These are phyloP conservation scores for Andrena camellia DNA, from an alignment of 2,888 invertebrate species.

Conservation along the genomic window DNA sequence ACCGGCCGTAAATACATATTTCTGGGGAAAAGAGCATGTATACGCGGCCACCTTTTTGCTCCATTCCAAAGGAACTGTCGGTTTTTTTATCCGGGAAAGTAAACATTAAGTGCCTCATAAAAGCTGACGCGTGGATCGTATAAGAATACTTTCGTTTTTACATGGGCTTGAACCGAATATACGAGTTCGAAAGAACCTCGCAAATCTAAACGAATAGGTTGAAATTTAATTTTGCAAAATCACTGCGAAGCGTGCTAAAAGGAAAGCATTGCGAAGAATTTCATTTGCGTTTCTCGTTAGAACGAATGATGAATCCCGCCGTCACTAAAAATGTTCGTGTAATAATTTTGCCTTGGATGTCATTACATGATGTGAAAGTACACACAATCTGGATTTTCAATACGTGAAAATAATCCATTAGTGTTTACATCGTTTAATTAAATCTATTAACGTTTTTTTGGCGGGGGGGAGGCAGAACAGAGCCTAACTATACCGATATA, in stretches of 20 bases:
- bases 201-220: slow-evolving; percentile 9
- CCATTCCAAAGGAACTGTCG: not conserved
- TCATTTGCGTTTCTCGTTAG: not conserved
- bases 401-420: too few relatives aligned
- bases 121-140: slow-evolving; percentile 23
- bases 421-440: too few relatives aligned
- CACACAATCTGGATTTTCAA: too few relatives aligned
- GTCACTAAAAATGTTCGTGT: too few relatives aligned
- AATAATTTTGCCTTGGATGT: too few relatives aligned
- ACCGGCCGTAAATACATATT: not conserved
- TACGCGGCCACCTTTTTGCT: not conserved
- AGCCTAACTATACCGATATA: too few relatives aligned
- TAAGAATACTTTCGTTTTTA: slow-evolving; percentile 27
- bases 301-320: too few relatives aligned
- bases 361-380: too few relatives aligned
- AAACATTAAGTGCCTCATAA: slow-evolving; percentile 44
- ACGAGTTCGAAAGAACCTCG: slow-evolving; percentile 13
- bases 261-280: not conserved
- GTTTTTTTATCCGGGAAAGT: not conserved
- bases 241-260: not conserved
- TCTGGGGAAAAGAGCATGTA: not conserved
- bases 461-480: too few relatives aligned
- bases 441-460: too few relatives aligned
- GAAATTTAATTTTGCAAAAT: not conserved
- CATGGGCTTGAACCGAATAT: slow-evolving; percentile 10